phyloP scores from a whole-genome alignment of 2,888 invertebrate genomes.

The Pocota personata region DNA sequence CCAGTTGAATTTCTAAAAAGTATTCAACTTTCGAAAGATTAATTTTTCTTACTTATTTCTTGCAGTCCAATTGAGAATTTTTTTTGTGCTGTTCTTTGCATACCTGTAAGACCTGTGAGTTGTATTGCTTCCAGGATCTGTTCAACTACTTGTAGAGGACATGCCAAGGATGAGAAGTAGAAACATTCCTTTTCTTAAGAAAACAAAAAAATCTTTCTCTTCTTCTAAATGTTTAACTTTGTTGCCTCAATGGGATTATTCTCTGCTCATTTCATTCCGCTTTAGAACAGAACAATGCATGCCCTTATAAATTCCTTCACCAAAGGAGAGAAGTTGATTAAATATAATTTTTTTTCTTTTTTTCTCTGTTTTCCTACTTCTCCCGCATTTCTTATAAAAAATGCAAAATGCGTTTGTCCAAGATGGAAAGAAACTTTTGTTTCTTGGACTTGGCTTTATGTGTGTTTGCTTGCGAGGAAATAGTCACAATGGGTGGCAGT shows the following conservation, averaged over 20 bases:
- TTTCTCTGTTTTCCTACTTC: not conserved
- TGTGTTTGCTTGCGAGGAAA: constrained; percentile 9
- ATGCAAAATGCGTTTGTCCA: constrained; percentile 59
- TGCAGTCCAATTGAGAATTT: not conserved
- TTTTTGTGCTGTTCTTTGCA: not conserved
- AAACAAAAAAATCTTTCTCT: not conserved
- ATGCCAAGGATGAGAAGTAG: not conserved
- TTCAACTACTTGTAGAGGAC: constrained; percentile 12
- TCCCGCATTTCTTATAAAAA: constrained; percentile 39
- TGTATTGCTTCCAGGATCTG: not conserved
- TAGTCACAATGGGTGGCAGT: constrained; percentile 8
- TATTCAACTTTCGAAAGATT: not conserved
- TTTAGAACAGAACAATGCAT: constrained; percentile 30
- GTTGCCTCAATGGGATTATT: constrained; percentile 48
- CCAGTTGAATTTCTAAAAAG: not conserved
- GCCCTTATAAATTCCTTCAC: constrained; percentile 41
- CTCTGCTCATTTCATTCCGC: constrained; percentile 35
- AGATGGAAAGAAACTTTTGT: constrained; percentile 39
- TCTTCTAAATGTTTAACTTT: constrained; percentile 46
- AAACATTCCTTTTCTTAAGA: not conserved
- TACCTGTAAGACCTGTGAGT: not conserved
- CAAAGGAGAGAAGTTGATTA: constrained; percentile 57
- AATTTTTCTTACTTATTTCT: not conserved
- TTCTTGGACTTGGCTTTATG: constrained; percentile 28
- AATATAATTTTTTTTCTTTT: constrained; percentile 28